A percentile compares a stretch with the other conserved stretches of the same genome.
These are phyloP conservation scores for Urocyon cinereoargenteus DNA, from an alignment of 2,797 vertebrate species.

Conservation along the genomic window DNA sequence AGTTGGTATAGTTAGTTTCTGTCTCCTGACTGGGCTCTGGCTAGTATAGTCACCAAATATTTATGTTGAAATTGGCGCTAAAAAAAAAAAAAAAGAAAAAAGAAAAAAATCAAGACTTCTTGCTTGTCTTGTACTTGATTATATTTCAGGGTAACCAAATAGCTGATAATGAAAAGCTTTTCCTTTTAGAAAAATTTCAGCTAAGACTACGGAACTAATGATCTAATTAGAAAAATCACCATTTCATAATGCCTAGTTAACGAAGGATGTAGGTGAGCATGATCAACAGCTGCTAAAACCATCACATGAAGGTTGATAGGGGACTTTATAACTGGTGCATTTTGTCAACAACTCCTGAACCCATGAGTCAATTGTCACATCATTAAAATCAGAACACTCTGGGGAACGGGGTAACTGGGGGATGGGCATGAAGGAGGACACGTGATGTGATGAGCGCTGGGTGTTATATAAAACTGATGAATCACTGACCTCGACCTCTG, in stretches of 20 bases:
- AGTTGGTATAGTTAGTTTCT: background rate
- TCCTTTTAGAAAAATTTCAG: background rate
- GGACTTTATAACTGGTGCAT: background rate
- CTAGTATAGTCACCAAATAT: background rate
- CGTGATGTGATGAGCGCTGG: too few species aligned
- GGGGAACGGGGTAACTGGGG: too few species aligned
- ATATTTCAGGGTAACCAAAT: background rate
- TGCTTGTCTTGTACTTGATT: background rate
- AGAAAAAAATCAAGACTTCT: background rate
- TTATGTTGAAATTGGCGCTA: background rate
- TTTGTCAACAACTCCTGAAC: background rate
- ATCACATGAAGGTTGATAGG: background rate
- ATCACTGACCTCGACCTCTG: too few species aligned
- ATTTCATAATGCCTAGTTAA: background rate
- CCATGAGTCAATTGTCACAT: background rate
- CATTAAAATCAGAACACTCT: background rate
- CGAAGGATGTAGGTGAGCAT: background rate
- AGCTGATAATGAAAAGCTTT: background rate
- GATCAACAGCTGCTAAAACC: background rate
- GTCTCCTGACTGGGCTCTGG: background rate
- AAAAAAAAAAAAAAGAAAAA: background rate
- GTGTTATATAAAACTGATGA: too few species aligned
- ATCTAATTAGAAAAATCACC: background rate
- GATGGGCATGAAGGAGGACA: too few species aligned
- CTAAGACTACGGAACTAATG: background rate